Conservation (phyloP, 2,888 invertebrate genomes). For the Anoncus sp. region DNA sequence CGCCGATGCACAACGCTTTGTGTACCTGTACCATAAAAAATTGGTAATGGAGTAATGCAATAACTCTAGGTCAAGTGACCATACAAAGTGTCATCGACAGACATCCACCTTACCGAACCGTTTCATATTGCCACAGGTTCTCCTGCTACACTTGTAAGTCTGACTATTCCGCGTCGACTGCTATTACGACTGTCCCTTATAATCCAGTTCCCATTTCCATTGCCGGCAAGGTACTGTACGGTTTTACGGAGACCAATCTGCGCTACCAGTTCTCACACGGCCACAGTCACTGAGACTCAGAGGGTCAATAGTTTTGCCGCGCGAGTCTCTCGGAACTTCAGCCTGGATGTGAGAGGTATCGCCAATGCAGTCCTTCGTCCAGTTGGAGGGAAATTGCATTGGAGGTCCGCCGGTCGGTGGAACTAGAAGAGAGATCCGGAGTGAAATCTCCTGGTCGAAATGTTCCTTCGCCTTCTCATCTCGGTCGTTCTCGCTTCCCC, state of each 20-base stretch:
- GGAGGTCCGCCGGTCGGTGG: slow-evolving; percentile 56
- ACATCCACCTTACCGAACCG: background rate
- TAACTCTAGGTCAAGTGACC: background rate
- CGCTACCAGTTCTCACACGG: slow-evolving; percentile 19
- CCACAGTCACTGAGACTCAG: slow-evolving; percentile 34
- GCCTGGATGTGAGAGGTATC: slow-evolving; percentile 64
- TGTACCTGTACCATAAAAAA: too few species aligned
- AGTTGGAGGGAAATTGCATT: slow-evolving; percentile 77
- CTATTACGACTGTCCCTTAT: slow-evolving; percentile 10
- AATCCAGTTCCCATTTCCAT: slow-evolving; percentile 33
- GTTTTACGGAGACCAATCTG: slow-evolving; percentile 10
- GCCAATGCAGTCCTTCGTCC: slow-evolving; percentile 77
- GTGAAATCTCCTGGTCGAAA: slow-evolving; percentile 59
- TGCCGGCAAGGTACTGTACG: slow-evolving; percentile 6
- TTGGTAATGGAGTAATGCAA: background rate
- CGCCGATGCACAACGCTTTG: too few species aligned
- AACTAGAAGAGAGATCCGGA: slow-evolving; percentile 16
- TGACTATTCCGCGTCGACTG: background rate
- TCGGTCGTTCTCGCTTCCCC: slow-evolving; percentile 36
- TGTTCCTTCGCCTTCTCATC: slow-evolving; percentile 49
- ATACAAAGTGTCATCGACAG: background rate
- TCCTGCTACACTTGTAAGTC: slow-evolving; percentile 8
- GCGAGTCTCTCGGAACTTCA: slow-evolving; percentile 33
- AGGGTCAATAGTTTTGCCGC: slow-evolving; percentile 67
- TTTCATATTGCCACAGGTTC: background rate